Evolutionary conservation across 2,888 invertebrate genomes (phyloP), one percentile per base, ranked within the genome.

Genomic region (Meiosimyza decipiens): DNA sequence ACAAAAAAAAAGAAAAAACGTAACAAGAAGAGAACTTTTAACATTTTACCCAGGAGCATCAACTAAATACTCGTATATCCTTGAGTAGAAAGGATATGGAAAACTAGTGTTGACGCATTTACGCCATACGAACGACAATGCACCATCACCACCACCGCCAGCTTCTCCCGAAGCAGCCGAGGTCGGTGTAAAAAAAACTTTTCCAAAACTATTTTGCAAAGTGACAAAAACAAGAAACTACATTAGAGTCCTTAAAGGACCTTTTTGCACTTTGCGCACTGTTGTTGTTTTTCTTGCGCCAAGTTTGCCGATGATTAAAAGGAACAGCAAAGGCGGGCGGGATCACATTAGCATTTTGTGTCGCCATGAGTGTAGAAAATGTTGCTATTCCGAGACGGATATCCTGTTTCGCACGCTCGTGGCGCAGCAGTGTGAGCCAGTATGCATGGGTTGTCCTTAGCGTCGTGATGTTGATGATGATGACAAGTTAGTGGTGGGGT

Each of bases 301-400:
- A 82, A 80, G 81, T 82, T 81, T 82, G 82, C 75, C 79, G 82
- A 82, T 82, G 81, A 82, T 82, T 82, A 82, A 82, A 82, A 82
- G 79, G 82, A 60, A 77, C 76, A 72, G 80, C 77, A 52, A 50
- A 47, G 51, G 40, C 33, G 16, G 12, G 47, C 60, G 73, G 18
- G 40, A 71, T 18, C 71, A 62, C 73, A 74, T 74, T 74, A 74
- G 74, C 71, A 70, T 66, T 66, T 64, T 62, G 76, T 68, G 67
- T 64, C 72, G 77, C 72, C 78, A 77, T 74, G 74, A 78, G 74
- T 77, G 82, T 82, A 82, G 83, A 82, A 83, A 83, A 84, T 83
- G 82, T 82, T 82, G 79, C 79, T 79, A 80, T 83, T 83, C 83
- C 83, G 84, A 80, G 79, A 77, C 80, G 83, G 84, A 83, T 83